Conservation (phyloP, 1,140 invertebrate species). For the Tetragnatha versicolor region DNA sequence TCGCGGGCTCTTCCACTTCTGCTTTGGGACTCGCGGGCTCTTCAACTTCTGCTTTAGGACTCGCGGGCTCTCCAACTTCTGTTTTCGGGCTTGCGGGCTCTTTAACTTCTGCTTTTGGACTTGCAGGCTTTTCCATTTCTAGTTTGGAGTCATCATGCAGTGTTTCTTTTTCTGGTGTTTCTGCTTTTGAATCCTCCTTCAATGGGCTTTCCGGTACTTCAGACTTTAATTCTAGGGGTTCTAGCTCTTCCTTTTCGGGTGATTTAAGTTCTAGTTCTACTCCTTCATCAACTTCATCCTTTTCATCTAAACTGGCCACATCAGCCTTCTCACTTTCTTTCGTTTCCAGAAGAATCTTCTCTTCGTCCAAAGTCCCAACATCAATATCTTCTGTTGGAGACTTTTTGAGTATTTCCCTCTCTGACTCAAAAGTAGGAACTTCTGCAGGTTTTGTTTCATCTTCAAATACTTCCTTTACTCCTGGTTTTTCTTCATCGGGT, state of each 20-base stretch:
- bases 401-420: slow-evolving; percentile 67
- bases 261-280: slow-evolving; percentile 18
- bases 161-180: background rate
- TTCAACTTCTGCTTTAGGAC: background rate
- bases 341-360: slow-evolving; percentile 31
- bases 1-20: background rate
- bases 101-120: background rate
- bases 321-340: slow-evolving; percentile 37
- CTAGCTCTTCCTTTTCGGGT: slow-evolving; percentile 25
- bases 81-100: too few relatives aligned
- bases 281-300: slow-evolving; percentile 37
- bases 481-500: slow-evolving; percentile 14
- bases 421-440: slow-evolving; percentile 51
- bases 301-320: slow-evolving; percentile 31
- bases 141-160: background rate
- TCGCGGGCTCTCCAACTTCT: background rate
- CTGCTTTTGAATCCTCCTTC: background rate
- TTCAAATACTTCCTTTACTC: background rate
- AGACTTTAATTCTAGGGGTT: slow-evolving; percentile 6
- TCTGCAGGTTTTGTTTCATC: slow-evolving; percentile 34
- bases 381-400: slow-evolving; percentile 36
- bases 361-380: background rate
- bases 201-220: background rate
- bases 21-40: background rate
- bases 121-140: background rate